Conservation (phyloP, 2,797 vertebrate genomes). For the Pangasius macronema region DNA sequence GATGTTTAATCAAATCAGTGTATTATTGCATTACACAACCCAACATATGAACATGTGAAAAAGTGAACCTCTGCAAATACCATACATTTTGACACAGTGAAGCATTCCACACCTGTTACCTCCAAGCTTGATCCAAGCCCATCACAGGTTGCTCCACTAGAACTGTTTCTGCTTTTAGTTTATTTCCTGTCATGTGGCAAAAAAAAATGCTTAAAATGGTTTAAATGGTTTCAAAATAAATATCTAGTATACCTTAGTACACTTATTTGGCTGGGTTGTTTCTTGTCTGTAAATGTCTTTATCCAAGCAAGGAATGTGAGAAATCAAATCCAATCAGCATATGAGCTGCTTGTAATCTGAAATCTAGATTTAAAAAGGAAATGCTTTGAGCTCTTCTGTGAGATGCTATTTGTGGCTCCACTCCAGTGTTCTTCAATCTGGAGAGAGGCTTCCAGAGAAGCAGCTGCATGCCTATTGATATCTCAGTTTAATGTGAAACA, state of each 20-base stretch:
- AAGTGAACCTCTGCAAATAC: not conserved
- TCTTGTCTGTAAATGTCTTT: not conserved
- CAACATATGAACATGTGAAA: not conserved
- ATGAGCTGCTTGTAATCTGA: not conserved
- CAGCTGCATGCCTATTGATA: constrained; percentile 52
- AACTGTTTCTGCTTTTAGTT: not conserved
- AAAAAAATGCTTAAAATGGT: not conserved
- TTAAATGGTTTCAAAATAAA: too few species aligned
- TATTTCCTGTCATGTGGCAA: not conserved
- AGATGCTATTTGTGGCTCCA: constrained; percentile 7
- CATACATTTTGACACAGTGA: not conserved
- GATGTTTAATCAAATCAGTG: not conserved
- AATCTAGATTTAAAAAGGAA: not conserved
- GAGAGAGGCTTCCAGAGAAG: constrained; percentile 29
- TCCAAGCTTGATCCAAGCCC: not conserved
- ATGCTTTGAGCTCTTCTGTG: constrained; percentile 9
- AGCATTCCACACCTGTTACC: not conserved
- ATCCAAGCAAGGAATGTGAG: not conserved
- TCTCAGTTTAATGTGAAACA: constrained; percentile 21
- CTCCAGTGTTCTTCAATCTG: constrained; percentile 10
- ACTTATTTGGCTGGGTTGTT: not conserved
- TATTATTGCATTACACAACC: constrained; percentile 7
- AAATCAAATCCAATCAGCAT: not conserved
- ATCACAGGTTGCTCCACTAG: not conserved
- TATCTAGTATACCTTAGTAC: not conserved